A percentile compares a stretch with the other conserved stretches of the same genome.
These are phyloP conservation scores for Patella ulyssiponensis DNA, from an alignment of 2,888 invertebrate genomes.

Conservation along the genomic window DNA sequence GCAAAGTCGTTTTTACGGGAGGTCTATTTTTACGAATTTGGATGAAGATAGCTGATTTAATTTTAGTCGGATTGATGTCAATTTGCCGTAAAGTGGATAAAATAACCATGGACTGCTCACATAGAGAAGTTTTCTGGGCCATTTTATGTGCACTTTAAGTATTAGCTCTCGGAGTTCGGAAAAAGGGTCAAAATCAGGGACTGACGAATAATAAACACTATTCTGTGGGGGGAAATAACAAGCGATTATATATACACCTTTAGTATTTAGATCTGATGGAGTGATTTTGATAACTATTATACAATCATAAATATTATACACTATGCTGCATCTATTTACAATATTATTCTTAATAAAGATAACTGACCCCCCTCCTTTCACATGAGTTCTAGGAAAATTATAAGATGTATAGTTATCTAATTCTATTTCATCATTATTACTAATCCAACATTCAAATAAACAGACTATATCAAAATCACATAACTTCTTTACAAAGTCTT, in stretches of 20 bases:
- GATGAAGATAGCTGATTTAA: too few species aligned
- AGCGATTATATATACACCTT: neutral
- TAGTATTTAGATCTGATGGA: neutral
- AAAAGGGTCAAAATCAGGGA: neutral
- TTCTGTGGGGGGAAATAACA: neutral
- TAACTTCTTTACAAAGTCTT: neutral
- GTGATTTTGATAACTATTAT: neutral
- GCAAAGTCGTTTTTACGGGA: too few species aligned
- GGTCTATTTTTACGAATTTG: too few species aligned
- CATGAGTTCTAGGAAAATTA: neutral
- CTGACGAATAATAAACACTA: constrained; percentile 1
- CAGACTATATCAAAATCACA: neutral
- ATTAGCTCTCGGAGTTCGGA: neutral
- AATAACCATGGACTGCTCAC: too few species aligned
- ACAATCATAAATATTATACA: neutral
- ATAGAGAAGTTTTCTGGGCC: too few species aligned
- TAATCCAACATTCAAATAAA: neutral
- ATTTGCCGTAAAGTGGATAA: too few species aligned
- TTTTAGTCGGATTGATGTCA: too few species aligned
- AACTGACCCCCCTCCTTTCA: neutral
- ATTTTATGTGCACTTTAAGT: too few species aligned
- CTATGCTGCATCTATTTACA: neutral
- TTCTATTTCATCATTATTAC: neutral
- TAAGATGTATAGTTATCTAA: neutral
- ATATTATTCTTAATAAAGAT: neutral